These are phyloP conservation scores for Rhynchonycteris naso DNA, from an alignment of 2,797 vertebrate species.

Conservation along the genomic window DNA sequence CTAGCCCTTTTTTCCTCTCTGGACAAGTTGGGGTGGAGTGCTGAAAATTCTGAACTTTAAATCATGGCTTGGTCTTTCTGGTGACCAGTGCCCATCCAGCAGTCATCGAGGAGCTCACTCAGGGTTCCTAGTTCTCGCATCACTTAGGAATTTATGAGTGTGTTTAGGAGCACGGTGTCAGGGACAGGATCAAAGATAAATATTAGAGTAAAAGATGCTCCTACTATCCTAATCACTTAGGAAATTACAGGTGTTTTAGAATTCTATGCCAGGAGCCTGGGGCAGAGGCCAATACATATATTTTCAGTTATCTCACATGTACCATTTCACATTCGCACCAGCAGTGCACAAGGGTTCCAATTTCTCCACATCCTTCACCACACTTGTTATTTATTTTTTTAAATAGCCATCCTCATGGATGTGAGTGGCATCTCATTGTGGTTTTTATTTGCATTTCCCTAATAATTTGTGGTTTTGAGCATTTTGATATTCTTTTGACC, in stretches of 20 bases:
- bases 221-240: too few relatives aligned
- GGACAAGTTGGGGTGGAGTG: not conserved
- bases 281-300: not conserved
- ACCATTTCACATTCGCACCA: not conserved
- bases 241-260: too few relatives aligned
- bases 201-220: too few relatives aligned
- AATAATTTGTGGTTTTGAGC: not conserved
- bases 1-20: not conserved
- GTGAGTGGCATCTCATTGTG: not conserved
- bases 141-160: too few relatives aligned
- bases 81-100: not conserved
- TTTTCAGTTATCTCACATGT: not conserved
- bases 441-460: not conserved
- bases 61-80: not conserved
- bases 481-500: not conserved
- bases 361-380: not conserved
- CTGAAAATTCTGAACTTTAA: not conserved
- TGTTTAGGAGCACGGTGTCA: too few relatives aligned
- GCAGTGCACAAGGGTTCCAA: not conserved
- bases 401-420: not conserved
- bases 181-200: too few relatives aligned
- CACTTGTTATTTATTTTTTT: not conserved
- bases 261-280: not conserved
- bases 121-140: too few relatives aligned
- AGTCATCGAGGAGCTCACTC: too few relatives aligned